phyloP scores from a whole-genome alignment of 2,113 vertebrate species.

The Mustela nigripes region DNA sequence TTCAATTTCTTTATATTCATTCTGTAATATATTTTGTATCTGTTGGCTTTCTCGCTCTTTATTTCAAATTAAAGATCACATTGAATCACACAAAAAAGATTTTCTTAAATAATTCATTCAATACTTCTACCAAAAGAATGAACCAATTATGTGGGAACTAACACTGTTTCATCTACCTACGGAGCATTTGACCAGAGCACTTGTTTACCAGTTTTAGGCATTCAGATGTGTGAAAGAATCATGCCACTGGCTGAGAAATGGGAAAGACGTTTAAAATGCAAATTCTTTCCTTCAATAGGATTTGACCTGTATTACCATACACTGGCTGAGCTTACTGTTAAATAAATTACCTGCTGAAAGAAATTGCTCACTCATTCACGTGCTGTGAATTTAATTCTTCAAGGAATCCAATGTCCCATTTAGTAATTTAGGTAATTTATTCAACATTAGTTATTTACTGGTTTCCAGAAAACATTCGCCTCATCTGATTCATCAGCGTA shows the following conservation, averaged over 20 bases:
- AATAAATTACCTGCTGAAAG: constrained; percentile 57
- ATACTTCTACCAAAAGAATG: constrained; percentile 7
- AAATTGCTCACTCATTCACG: constrained; percentile 50
- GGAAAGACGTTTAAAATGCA: constrained; percentile 56
- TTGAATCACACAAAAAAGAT: background rate
- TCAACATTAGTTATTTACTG: constrained; percentile 61
- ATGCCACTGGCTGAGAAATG: background rate
- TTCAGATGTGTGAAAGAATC: background rate
- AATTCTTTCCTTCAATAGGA: constrained; percentile 48
- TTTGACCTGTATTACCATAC: constrained; percentile 23
- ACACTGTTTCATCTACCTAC: background rate
- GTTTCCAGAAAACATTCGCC: background rate
- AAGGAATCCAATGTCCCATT: constrained; percentile 40
- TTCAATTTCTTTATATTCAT: background rate
- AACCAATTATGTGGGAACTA: background rate
- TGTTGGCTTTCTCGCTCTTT: background rate
- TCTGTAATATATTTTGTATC: constrained; percentile 5
- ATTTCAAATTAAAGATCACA: constrained; percentile 22
- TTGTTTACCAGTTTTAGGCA: background rate
- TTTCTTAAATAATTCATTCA: constrained; percentile 28
- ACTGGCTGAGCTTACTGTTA: background rate
- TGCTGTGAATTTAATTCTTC: constrained; percentile 67
- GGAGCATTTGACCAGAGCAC: background rate
- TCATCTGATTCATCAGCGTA: background rate
- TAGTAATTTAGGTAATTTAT: constrained; percentile 60